Evolutionary conservation across 2,888 invertebrate genomes (phyloP).

Genomic region (Leptopilina drosophilae): DNA sequence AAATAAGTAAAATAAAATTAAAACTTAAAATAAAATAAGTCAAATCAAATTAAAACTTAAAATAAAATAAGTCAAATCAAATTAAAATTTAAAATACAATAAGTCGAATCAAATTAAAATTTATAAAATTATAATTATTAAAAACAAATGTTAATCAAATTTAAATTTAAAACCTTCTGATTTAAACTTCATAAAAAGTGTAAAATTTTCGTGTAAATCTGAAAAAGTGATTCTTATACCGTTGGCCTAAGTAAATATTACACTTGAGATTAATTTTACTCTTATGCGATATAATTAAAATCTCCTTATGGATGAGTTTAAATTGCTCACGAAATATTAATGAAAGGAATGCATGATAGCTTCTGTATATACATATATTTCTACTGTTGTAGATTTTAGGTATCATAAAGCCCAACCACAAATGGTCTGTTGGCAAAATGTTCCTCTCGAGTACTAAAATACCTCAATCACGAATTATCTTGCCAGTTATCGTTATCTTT

Average conservation of each 20-base stretch:
- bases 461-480: constrained; percentile 32
- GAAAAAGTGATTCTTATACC: no score
- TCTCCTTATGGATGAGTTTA: background rate
- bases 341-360: background rate
- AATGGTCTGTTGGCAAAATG: constrained; percentile 28
- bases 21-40: no score
- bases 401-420: constrained; percentile 22
- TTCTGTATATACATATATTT: background rate
- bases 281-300: background rate
- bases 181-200: background rate
- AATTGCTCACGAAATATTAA: background rate
- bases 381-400: background rate
- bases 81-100: no score
- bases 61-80: no score
- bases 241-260: background rate
- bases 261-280: background rate
- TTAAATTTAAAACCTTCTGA: no score
- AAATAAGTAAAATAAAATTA: no score
- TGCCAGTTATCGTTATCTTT: constrained; percentile 27
- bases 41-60: no score
- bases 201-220: no score
- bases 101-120: no score
- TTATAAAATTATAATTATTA: no score
- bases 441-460: constrained; percentile 18
- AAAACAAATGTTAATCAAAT: no score